Base-by-base conservation (phyloP, 23 tunicate genomes). In the Phallusia fumigata region DNA sequence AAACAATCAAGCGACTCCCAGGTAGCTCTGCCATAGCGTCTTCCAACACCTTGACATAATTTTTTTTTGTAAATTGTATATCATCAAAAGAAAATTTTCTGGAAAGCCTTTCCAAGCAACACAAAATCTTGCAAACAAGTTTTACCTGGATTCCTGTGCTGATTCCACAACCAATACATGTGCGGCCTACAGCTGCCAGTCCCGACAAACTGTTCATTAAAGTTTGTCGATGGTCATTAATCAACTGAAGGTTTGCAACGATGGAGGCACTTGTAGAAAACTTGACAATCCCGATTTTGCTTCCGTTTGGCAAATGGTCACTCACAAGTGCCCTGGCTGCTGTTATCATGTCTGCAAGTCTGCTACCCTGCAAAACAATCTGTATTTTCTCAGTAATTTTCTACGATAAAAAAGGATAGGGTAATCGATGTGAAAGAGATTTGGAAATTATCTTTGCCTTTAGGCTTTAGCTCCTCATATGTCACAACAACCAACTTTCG, bases 101-200 rank as follows among this genome's bases (percentile, higher is more conserved):
- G 47, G 47, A 40, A 40, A 40, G 10, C 5, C 10, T 40, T 10
- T 10, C 10, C 47, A 40, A 40, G 10, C 47, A 40, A 40, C 47
- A 40, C 10, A 10, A 10, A 40, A n/a, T n/a, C n/a, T n/a, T n/a
- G n/a, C n/a, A n/a, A n/a, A 51, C 58, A 51, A 15, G 15, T 22
- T 16, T 76, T 85, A 79, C 88, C 24, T 65, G 28, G 22, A 85
- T 85, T 65, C 74, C 88, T 44, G 64, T 78, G 0, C 19, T 0
- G 26, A 85, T 77, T 5, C 88, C 88, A 33, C 77, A 34, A 10
- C 88, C 88, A 36, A 85, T 85, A 30, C 78, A 32, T 10, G 88
- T 85, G 19, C 76, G 33, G 49, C 82, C 88, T 22, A 16, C 78
- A 0, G 88, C 49, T 19, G 3, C 13, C 28, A 28, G 16, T 5